A percentile compares a stretch with the other conserved stretches of the same genome.
Evolutionary conservation across 2,888 invertebrate genomes (phyloP).

Genomic region (Tetheella fluctuosa): DNA sequence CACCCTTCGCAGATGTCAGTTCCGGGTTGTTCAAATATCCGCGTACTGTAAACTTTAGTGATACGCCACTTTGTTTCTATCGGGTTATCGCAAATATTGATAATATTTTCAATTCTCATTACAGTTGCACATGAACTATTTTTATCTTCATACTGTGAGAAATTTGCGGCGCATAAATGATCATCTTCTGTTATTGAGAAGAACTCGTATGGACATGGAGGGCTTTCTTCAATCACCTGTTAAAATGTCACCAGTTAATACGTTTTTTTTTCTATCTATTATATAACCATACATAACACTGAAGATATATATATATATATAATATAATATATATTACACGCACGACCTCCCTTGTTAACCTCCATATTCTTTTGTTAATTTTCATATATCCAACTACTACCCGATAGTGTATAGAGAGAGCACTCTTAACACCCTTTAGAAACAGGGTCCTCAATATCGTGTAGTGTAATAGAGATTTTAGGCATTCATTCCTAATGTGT

Average conservation of each 20-base stretch:
- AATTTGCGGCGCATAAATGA: conserved; percentile 48
- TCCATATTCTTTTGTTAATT: too few species aligned
- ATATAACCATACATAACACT: too few species aligned
- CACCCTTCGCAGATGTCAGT: conserved; percentile 50
- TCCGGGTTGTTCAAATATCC: conserved; percentile 33
- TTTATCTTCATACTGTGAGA: conserved; percentile 32
- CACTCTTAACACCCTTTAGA: too few species aligned
- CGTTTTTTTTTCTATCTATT: not conserved
- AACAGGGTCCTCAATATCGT: too few species aligned
- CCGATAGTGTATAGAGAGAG: too few species aligned
- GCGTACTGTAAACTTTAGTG: conserved; percentile 33
- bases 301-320: too few species aligned
- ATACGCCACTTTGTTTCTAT: conserved; percentile 56
- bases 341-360: too few species aligned
- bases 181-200: conserved; percentile 43
- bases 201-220: conserved; percentile 62
- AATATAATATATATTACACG: too few species aligned
- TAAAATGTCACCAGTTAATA: conserved; percentile 18
- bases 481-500: too few species aligned
- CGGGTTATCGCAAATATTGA: conserved; percentile 55
- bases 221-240: conserved; percentile 60
- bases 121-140: conserved; percentile 37
- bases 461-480: too few species aligned
- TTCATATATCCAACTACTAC: too few species aligned
- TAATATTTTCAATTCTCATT: conserved; percentile 44